Conservation (phyloP, 2,888 invertebrate species). For the Cyclophora albipunctata region DNA sequence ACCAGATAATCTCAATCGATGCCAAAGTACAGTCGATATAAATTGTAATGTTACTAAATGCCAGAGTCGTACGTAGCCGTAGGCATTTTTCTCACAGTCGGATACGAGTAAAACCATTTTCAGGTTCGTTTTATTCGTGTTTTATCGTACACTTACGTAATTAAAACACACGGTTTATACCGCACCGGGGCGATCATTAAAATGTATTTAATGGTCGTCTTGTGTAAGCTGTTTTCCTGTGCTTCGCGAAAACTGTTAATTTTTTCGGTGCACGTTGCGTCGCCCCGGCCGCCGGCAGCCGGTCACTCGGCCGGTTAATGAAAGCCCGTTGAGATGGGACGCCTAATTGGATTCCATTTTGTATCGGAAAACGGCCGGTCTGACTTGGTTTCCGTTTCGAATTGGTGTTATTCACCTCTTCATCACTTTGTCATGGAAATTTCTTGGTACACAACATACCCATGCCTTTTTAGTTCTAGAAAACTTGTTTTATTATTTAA, state of each 20-base stretch:
- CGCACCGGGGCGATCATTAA: constrained; percentile 36
- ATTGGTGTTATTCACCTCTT: constrained; percentile 44
- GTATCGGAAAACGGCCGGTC: constrained; percentile 48
- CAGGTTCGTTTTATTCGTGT: constrained; percentile 26
- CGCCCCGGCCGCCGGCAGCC: constrained; percentile 31
- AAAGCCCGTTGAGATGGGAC: constrained; percentile 52
- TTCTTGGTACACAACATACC: constrained; percentile 18
- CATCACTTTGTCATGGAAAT: constrained; percentile 37
- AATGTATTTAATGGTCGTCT: constrained; percentile 46
- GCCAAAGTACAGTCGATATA: background rate
- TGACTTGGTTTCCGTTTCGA: constrained; percentile 37
- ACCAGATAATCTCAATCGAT: too few species aligned
- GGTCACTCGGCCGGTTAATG: constrained; percentile 51
- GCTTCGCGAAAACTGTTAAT: constrained; percentile 33
- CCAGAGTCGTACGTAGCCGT: constrained; percentile 16
- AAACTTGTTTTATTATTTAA: constrained; percentile 15
- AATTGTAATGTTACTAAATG: constrained; percentile 12
- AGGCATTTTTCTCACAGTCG: constrained; percentile 28
- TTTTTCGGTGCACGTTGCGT: constrained; percentile 19
- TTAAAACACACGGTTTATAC: constrained; percentile 38
- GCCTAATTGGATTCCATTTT: constrained; percentile 66
- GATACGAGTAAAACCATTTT: constrained; percentile 23
- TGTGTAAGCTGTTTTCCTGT: constrained; percentile 44
- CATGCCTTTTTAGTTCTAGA: constrained; percentile 9
- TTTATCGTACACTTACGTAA: constrained; percentile 43